These are phyloP conservation scores for Centropristis striata DNA, from an alignment of 2,113 vertebrate genomes.

Conservation along the genomic window DNA sequence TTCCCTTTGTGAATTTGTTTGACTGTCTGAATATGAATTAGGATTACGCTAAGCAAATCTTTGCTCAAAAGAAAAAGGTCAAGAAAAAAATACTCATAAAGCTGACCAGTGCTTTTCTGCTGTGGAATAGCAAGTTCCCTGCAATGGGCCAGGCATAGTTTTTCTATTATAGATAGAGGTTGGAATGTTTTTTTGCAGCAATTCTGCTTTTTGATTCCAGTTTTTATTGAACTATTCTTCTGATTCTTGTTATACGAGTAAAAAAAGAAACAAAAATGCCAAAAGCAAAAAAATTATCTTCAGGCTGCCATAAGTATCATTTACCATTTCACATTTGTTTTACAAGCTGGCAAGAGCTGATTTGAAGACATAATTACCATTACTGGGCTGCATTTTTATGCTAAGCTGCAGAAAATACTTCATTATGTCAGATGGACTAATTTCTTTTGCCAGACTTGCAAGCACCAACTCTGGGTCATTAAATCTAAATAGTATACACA, in stretches of 20 bases:
- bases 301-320: not conserved
- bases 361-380: not conserved
- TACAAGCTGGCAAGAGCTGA: not conserved
- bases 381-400: not conserved
- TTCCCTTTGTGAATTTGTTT: slow-evolving; percentile 13
- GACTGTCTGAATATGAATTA: slow-evolving; percentile 26
- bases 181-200: not conserved
- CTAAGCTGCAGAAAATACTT: not conserved
- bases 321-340: not conserved
- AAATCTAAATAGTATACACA: not conserved
- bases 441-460: not conserved
- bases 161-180: not conserved
- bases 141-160: not conserved
- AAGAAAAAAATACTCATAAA: slow-evolving; percentile 10
- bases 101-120: slow-evolving; percentile 8
- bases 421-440: not conserved
- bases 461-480: not conserved
- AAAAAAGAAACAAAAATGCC: not conserved
- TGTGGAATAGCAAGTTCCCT: not conserved
- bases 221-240: not conserved
- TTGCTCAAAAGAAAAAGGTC: not conserved
- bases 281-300: not conserved
- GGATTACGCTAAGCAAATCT: slow-evolving; percentile 4
- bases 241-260: not conserved
- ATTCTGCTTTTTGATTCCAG: not conserved